Evolutionary conservation across 2,797 vertebrate genomes (phyloP), one percentile per base, ranked within the genome.

Genomic region (Notoglanidium macrostoma): DNA sequence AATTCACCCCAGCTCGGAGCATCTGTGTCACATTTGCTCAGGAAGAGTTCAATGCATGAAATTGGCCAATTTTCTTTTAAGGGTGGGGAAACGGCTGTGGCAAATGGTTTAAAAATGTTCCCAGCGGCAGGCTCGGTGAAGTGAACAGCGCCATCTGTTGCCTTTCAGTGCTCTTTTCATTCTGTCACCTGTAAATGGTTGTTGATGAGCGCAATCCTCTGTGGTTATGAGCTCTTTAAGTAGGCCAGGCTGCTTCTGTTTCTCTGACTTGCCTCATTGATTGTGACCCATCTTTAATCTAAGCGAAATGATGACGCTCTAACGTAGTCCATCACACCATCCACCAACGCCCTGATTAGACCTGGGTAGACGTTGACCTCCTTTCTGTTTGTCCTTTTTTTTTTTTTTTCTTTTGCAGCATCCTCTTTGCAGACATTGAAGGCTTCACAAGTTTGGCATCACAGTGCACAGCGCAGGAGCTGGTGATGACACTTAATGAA

Each of bases 401-500:
- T 70, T 70, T 57, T 55, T 51, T 46, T 73, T 63, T 32, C 40
- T 63, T 73, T 32, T 11, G 79, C 94, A 96, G 95, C 93, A 96
- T 96, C 83, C 93, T 96, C 89, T 96, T 96, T 89, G 96, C 95
- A 0, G 96, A 96, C 94, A 96, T 96, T 7, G 96, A 96, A 89
- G 95, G 96, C 82, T 96, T 96, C 93, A 96, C 95, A 89, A 96
- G 96, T 91, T 92, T 96, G 94, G 95, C 95, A 0, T 96, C 96
- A 19, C 96, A 96, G 92, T 96, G 95, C 92, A 96, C 95, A 3
- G 95, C 96, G n/a, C 95, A 96, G 93, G 95, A 96, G 92, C 92
- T 96, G 92, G 95, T 96, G 91, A 96, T 96, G 95, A 96, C 95
- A 2, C 94, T 96, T 88, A 96, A 96, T 87, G 95, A 96, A 90